phyloP scores from a whole-genome alignment of 2,888 invertebrate genomes.

The Beris morrisii region DNA sequence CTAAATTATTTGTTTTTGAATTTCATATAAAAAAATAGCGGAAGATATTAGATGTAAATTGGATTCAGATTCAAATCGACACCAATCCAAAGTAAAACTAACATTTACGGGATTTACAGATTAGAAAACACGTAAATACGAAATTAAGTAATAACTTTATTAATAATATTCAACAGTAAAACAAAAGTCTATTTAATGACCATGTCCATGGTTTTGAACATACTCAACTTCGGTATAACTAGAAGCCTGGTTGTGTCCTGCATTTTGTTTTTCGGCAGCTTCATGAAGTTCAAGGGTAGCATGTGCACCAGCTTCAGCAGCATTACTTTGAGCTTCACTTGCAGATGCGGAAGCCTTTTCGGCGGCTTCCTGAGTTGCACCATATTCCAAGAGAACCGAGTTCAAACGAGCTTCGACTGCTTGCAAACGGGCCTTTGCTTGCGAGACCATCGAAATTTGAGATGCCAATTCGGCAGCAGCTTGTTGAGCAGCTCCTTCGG shows the following conservation, averaged over 20 bases:
- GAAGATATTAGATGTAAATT: no score
- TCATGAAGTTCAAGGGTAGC: slow-evolving; percentile 57
- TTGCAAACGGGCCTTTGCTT: slow-evolving; percentile 64
- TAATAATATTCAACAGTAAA: no score
- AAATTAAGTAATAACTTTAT: no score
- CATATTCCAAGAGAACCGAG: slow-evolving; percentile 69
- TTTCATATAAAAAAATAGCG: no score
- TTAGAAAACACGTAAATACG: no score
- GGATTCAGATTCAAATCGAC: no score
- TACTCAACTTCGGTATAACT: background rate
- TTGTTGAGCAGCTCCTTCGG: slow-evolving; percentile 69
- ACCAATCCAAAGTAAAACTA: no score
- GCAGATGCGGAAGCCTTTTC: slow-evolving; percentile 65
- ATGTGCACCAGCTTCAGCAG: slow-evolving; percentile 69
- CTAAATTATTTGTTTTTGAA: no score
- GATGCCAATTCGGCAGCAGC: slow-evolving; percentile 72
- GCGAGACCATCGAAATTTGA: slow-evolving; percentile 73
- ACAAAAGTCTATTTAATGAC: no score
- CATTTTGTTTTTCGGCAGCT: slow-evolving; percentile 6
- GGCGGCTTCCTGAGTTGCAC: slow-evolving; percentile 69
- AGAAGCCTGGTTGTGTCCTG: slow-evolving; percentile 6
- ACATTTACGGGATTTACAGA: no score
- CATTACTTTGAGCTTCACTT: slow-evolving; percentile 69
- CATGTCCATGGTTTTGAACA: no score
- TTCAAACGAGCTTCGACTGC: slow-evolving; percentile 66